Percentiles rank a stretch among this genome's conserved stretches.
These are phyloP conservation scores for Zosterops hypoxanthus DNA, from an alignment of 2,113 vertebrate species.

Conservation along the genomic window DNA sequence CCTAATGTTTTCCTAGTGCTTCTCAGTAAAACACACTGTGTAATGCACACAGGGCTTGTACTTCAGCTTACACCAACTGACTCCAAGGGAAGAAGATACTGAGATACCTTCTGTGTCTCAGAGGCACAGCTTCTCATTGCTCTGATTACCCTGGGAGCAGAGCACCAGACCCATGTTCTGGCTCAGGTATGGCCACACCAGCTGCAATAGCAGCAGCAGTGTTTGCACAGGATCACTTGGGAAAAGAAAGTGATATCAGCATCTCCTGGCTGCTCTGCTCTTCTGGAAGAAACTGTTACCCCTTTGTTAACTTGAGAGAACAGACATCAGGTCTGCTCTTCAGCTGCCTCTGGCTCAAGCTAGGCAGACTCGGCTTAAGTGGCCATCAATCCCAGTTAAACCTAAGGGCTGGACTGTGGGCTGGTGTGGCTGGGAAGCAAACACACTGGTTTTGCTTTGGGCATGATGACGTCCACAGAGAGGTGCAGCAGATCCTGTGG, in stretches of 20 bases:
- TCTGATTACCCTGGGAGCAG: not conserved
- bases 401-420: not conserved
- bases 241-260: not conserved
- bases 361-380: not conserved
- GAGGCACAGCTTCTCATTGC: not conserved
- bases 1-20: not conserved
- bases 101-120: not conserved
- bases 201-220: not conserved
- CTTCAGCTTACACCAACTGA: not conserved
- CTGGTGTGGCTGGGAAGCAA: not conserved
- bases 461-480: not conserved
- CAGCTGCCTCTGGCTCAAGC: not conserved
- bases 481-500: not conserved
- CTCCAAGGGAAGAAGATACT: not conserved
- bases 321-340: not conserved
- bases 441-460: not conserved
- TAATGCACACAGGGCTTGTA: not conserved
- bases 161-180: not conserved
- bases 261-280: not conserved
- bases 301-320: not conserved
- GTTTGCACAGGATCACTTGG: not conserved
- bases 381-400: not conserved
- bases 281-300: not conserved
- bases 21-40: not conserved
- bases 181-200: rapidly evolving